Evolutionary conservation across 1,140 invertebrate species (phyloP).

Genomic region (Manduca sexta): DNA sequence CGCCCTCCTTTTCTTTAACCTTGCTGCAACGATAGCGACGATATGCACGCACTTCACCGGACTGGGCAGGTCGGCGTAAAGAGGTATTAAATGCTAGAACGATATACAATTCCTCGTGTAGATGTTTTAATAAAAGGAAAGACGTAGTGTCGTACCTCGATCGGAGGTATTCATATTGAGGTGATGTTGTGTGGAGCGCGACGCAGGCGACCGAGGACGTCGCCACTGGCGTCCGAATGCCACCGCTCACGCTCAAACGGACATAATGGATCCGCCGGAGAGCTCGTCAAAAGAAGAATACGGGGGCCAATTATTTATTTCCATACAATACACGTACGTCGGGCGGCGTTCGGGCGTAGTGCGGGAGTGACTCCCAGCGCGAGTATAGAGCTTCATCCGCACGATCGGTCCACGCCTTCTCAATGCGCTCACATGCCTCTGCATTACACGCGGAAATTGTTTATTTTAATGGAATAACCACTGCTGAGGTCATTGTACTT

Average conservation of each 20-base stretch:
- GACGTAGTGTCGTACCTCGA: conserved; percentile 49
- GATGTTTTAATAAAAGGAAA: conserved; percentile 19
- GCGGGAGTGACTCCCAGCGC: conserved; percentile 41
- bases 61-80: background rate
- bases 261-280: conserved; percentile 62
- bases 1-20: conserved; percentile 45
- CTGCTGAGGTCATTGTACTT: conserved; percentile 1
- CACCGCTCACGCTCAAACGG: conserved; percentile 51
- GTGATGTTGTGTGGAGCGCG: conserved; percentile 32
- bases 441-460: conserved; percentile 3
- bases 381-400: conserved; percentile 10
- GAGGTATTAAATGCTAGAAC: conserved; percentile 11
- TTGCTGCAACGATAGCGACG: conserved; percentile 24
- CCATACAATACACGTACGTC: conserved; percentile 62
- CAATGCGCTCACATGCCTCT: background rate
- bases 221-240: conserved; percentile 65
- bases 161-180: conserved; percentile 59
- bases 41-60: conserved; percentile 21
- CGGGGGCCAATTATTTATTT: conserved; percentile 64
- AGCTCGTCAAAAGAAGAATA: conserved; percentile 71
- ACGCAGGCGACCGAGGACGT: conserved; percentile 54
- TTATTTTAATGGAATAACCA: conserved; percentile 7
- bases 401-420: background rate
- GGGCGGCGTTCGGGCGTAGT: conserved; percentile 42
- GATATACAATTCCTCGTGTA: conserved; percentile 1